Evolutionary conservation across 2,113 vertebrate genomes (phyloP).

Genomic region (Tylochromis polylepis): DNA sequence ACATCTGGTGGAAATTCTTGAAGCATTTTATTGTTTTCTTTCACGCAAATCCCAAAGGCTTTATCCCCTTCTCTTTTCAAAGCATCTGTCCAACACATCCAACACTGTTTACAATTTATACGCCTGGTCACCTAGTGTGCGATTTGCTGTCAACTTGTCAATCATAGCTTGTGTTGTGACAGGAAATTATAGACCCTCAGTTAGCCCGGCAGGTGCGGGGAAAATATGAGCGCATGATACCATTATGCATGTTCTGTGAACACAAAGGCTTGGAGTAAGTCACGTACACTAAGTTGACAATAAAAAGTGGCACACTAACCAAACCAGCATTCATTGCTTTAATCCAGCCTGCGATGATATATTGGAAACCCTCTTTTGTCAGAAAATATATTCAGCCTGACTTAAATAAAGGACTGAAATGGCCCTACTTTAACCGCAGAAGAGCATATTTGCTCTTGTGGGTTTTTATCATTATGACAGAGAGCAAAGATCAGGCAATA

Average conservation of each 20-base stretch:
- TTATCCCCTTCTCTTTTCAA: background rate
- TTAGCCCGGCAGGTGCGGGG: conserved; percentile 24
- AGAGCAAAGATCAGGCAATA: conserved; percentile 49
- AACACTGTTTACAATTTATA: conserved; percentile 41
- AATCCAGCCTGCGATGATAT: background rate
- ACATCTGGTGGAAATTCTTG: conserved; percentile 43
- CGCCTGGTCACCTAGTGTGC: conserved; percentile 50
- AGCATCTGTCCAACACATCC: conserved; percentile 49
- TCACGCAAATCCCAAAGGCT: conserved; percentile 10
- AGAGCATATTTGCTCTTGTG: conserved; percentile 27
- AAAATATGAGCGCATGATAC: background rate
- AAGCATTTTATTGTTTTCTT: conserved; percentile 39
- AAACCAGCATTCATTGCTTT: background rate
- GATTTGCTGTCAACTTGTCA: conserved; percentile 57
- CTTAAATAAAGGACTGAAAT: background rate
- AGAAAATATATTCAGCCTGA: conserved; percentile 7
- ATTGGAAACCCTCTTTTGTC: background rate
- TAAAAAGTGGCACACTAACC: background rate
- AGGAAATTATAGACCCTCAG: conserved; percentile 21
- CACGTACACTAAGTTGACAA: background rate
- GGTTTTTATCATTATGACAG: conserved; percentile 36
- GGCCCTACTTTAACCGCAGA: background rate
- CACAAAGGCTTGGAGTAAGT: background rate
- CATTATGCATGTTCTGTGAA: background rate
- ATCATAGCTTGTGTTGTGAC: conserved; percentile 15